A percentile compares a stretch with the other conserved stretches of the same genome.
Conservation (phyloP, 23 tunicate genomes). For the Styela clava region DNA sequence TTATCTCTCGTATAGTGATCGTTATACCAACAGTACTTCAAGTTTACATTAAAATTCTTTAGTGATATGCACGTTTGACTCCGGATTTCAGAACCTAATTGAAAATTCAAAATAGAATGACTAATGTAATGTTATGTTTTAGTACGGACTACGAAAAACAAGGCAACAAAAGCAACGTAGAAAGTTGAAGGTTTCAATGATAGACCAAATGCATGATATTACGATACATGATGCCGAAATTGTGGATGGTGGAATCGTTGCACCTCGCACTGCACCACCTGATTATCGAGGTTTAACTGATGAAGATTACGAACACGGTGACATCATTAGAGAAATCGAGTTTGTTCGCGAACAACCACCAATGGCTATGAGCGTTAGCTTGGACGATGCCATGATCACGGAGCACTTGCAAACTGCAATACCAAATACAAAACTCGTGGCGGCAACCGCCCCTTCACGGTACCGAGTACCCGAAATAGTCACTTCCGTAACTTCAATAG, state of each 20-base stretch:
- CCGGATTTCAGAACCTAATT: too few relatives aligned
- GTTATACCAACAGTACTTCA: too few relatives aligned
- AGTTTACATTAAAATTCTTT: too few relatives aligned
- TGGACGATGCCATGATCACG: slow-evolving; percentile 60
- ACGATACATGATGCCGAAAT: slow-evolving; percentile 53
- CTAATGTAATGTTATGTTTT: too few relatives aligned
- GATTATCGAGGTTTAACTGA: slow-evolving; percentile 40
- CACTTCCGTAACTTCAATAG: slow-evolving; percentile 11
- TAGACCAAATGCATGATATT: slow-evolving; percentile 7
- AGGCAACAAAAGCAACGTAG: not conserved
- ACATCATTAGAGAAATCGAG: not conserved
- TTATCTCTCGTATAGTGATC: too few relatives aligned
- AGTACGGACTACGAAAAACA: slow-evolving; percentile 7
- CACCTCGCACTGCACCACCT: slow-evolving; percentile 59
- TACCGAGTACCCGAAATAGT: slow-evolving; percentile 1
- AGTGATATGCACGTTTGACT: too few relatives aligned
- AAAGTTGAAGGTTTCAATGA: not conserved
- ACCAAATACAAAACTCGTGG: not conserved
- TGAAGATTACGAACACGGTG: slow-evolving; percentile 14
- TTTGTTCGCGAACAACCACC: slow-evolving; percentile 22
- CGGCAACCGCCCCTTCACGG: slow-evolving; percentile 5
- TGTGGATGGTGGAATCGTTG: slow-evolving; percentile 57
- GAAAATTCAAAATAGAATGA: too few relatives aligned
- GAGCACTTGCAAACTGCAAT: slow-evolving; percentile 21
- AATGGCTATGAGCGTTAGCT: slow-evolving; percentile 73